Base-by-base conservation (phyloP, 2,888 invertebrate genomes). In the Drosophila borealis region DNA sequence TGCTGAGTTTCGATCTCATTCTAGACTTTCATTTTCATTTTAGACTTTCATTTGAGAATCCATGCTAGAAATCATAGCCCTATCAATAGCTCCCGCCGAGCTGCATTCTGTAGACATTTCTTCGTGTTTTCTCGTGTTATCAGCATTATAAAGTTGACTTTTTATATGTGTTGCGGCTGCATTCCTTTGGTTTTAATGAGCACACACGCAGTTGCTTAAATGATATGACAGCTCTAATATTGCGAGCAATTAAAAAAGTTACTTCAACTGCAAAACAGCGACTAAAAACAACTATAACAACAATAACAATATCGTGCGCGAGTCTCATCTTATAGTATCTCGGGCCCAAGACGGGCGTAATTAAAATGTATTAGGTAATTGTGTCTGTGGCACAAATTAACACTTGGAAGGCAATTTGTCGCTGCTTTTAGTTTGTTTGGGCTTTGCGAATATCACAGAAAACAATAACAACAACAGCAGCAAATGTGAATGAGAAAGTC, bases 301-400 rank as follows among this genome's bases (percentile, higher is more conserved):
- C 29, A 42, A 53, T 41, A 56, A 50, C 14, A 53, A 42, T 4
- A 51, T 59, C 41, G 17, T 49, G 42, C 53, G 13, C 34, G 41
- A 49, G 53, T 42, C 66, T 73, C 73, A 84, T 84, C 75, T 67
- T 63, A 45, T 34, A 42, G 57, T 62, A 48, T 60, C 60, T 56
- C 65, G 62, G 42, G 63, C 53, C 62, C 70, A 74, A 78, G 67
- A 74, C 71, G 49, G 62, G 54, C 81, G 71, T 81, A 82, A 82
- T 82, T 82, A 82, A 83, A 83, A 83, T 83, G 82, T 83, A 85
- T 83, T 83, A 88, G 86, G 82, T 83, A 83, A 83, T 83, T 83
- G 82, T 79, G 88, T 88, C 82, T 83, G 86, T 79, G 82, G 82
- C 88, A 88, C 82, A 81, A 83, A 83, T 83, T 83, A 83, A 88